Base-by-base conservation (phyloP, 2,797 vertebrate species). In the Gymnoscopelus microlampas region DNA sequence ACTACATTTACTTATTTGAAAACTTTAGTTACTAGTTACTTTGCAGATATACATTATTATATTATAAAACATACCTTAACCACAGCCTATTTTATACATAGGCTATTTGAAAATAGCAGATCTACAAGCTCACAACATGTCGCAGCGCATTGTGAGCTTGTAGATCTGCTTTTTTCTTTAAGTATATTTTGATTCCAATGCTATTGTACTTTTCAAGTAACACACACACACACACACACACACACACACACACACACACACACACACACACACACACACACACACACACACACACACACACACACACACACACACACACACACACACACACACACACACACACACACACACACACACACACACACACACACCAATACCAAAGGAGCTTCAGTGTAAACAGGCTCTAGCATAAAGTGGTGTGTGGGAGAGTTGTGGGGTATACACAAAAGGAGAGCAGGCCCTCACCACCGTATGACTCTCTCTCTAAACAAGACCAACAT, bases 401-500 rank as follows among this genome's bases (percentile, higher is more conserved):
- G 85, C 71, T 56, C 9, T 60, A 80, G 53, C 80, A 82, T 78
- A 78, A 81, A 85, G 19, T 68, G 51, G 50, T 70, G 73, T 79
- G 82, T 76, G 76, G 70, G 63, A 82, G 64, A 57, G 80, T 80
- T 74, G 67, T 71, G 70, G 81, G 75, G 26, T 70, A 19, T 70
- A 76, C 57, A 14, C 32, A 74, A 71, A 82, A 78, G 81, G 88
- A 86, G 86, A 29, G 26, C 84, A 87, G 76, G 79, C 85, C 0
- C 66, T 88, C 81, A 77, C 64, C 63, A 83, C 78, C 68, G 32
- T 78, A 81, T 66, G 70, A 69, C 72, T 73, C 78, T 83, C 72
- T 73, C 78, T 83, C 82, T 26, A 60, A 66, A 81, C 60, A 78
- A 90, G 82, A 89, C 76, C 73, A 87, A 86, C 68, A 19, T 86